phyloP scores from a whole-genome alignment of 2,113 vertebrate genomes.

The Aplodontia rufa region DNA sequence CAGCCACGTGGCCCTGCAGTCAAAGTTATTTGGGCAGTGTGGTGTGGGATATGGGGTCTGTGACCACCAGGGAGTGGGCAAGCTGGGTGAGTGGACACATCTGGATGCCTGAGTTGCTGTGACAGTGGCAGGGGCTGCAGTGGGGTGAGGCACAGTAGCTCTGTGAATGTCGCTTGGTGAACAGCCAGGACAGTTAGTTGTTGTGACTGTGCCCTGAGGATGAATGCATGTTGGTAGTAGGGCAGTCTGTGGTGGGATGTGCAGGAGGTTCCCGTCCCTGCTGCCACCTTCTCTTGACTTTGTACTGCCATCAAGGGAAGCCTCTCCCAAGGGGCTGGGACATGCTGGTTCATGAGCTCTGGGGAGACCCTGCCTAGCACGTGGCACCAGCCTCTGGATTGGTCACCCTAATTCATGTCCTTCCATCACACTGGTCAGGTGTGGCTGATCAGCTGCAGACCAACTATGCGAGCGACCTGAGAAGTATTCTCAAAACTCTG shows the following conservation, averaged over 20 bases:
- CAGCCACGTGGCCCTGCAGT: rapidly evolving
- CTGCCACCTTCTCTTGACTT: neutral
- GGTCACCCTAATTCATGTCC: neutral
- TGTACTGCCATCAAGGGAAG: neutral
- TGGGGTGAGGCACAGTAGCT: neutral
- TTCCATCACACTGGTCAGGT: slow-evolving; percentile 80
- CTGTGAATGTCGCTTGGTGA: rapidly evolving
- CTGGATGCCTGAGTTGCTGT: neutral
- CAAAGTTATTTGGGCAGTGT: too few relatives aligned
- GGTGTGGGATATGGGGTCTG: neutral
- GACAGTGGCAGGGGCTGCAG: neutral
- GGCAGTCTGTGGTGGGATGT: rapidly evolving
- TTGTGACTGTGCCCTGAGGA: neutral
- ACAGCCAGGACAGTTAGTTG: too few relatives aligned
- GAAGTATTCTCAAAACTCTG: slow-evolving; percentile 97
- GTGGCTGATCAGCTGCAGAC: slow-evolving; percentile 99
- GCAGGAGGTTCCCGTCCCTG: rapidly evolving
- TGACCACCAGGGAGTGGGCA: rapidly evolving
- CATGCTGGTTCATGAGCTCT: rapidly evolving
- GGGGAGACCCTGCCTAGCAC: rapidly evolving
- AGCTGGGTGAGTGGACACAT: neutral
- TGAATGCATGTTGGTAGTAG: rapidly evolving
- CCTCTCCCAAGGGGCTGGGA: neutral
- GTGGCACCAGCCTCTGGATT: neutral
- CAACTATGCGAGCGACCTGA: slow-evolving; percentile 97